Percentiles rank a stretch among this genome's conserved stretches.
Conservation (phyloP, 2,113 vertebrate species). For the Calidris pugnax region DNA sequence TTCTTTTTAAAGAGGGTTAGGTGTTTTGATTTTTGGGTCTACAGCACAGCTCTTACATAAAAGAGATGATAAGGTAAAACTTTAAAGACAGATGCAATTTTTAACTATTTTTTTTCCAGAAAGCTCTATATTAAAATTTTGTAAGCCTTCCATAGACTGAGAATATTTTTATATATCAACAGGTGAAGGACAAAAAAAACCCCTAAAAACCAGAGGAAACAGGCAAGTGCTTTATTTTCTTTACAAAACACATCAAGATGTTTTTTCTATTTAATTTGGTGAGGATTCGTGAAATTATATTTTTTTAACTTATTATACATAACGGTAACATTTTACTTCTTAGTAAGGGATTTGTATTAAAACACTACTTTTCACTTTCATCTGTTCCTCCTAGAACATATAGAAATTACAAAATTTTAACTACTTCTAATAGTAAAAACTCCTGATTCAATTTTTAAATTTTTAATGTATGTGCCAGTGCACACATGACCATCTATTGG, state of each 20-base stretch:
- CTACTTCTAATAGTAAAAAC: neutral
- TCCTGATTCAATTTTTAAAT: neutral
- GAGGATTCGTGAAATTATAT: neutral
- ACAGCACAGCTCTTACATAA: neutral
- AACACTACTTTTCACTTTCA: neutral
- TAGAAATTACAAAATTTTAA: neutral
- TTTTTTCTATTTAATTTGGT: neutral
- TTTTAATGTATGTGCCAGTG: neutral
- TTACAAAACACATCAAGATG: neutral
- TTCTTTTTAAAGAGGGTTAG: neutral
- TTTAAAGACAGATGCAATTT: neutral
- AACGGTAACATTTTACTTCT: neutral
- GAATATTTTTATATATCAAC: slow-evolving; percentile 11
- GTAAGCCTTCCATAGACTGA: neutral
- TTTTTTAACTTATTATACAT: neutral
- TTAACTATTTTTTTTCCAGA: neutral
- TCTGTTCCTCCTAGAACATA: neutral
- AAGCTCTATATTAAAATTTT: neutral
- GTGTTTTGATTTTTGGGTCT: neutral
- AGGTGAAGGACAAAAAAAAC: neutral
- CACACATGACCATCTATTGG: neutral
- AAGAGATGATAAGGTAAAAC: neutral
- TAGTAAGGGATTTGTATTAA: neutral
- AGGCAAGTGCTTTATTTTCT: neutral
- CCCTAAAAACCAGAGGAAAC: neutral